These are phyloP conservation scores for Heterochromis multidens DNA, from an alignment of 2,113 vertebrate genomes.

Conservation along the genomic window DNA sequence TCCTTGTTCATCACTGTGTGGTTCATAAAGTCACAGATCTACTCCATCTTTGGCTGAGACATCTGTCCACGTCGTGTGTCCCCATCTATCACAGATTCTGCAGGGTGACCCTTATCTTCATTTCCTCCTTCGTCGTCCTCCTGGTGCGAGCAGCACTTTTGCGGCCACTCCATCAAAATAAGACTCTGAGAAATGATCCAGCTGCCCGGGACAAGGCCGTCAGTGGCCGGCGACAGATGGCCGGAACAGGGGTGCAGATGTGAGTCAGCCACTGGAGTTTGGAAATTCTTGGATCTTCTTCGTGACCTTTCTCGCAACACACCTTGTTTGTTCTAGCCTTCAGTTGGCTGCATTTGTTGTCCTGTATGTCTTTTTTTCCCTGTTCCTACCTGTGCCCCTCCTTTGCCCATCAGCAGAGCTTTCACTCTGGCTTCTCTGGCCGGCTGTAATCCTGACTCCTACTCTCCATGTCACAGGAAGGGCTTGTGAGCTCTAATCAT, in stretches of 20 bases:
- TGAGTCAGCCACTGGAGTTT: slow-evolving; percentile 29
- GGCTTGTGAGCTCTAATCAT: slow-evolving; percentile 79
- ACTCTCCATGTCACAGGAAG: slow-evolving; percentile 71
- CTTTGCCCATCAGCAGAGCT: slow-evolving; percentile 30
- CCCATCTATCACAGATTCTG: slow-evolving; percentile 4
- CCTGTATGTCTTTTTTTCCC: not conserved
- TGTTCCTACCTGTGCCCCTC: slow-evolving; percentile 28
- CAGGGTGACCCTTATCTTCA: slow-evolving; percentile 47
- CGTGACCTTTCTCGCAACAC: not conserved
- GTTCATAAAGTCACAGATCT: not conserved
- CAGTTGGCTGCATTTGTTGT: slow-evolving; percentile 20
- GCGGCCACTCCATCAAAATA: slow-evolving; percentile 49
- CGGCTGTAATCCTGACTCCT: slow-evolving; percentile 70
- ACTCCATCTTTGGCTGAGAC: slow-evolving; percentile 29
- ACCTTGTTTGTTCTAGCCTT: not conserved
- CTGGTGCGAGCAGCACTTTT: not conserved
- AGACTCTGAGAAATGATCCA: slow-evolving; percentile 13
- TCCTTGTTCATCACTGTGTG: not conserved
- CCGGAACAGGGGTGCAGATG: slow-evolving; percentile 20
- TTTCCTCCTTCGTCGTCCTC: slow-evolving; percentile 3
- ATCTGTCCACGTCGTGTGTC: not conserved
- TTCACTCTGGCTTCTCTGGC: slow-evolving; percentile 31
- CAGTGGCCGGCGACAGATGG: slow-evolving; percentile 40
- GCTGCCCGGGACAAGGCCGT: slow-evolving; percentile 15
- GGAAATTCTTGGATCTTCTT: not conserved